Conservation (phyloP, 2,888 invertebrate genomes). For the Rapana venosa region DNA sequence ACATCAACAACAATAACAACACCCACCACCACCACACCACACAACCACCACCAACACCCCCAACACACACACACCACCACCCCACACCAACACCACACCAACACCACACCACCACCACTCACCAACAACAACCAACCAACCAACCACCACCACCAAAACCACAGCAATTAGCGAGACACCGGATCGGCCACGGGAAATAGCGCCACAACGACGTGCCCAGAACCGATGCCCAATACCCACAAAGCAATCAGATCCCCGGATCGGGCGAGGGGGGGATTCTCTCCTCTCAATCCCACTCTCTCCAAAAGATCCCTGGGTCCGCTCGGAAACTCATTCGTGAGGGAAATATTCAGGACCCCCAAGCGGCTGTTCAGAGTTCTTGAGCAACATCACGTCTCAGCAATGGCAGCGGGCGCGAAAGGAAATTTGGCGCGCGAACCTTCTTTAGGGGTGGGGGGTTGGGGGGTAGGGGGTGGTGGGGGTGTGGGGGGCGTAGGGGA, state of each 20-base stretch:
- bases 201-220: background rate
- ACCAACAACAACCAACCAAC: no score
- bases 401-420: background rate
- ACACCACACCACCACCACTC: no score
- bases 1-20: no score
- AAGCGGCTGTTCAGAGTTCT: background rate
- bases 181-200: slow-evolving; percentile 35
- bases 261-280: no score
- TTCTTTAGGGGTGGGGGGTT: no score
- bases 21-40: no score
- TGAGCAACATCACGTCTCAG: slow-evolving; percentile 19
- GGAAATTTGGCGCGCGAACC: slow-evolving; percentile 37
- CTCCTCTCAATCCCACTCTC: background rate
- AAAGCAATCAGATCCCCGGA: slow-evolving; percentile 31
- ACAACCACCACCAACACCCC: no score
- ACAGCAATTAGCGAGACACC: slow-evolving; percentile 30
- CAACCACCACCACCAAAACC: background rate
- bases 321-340: slow-evolving; percentile 39
- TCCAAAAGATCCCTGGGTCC: slow-evolving; percentile 11
- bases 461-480: no score
- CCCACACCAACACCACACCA: no score
- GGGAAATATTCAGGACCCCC: slow-evolving; percentile 32
- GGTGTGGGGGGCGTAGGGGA: background rate
- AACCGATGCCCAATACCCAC: slow-evolving; percentile 1
- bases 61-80: no score